phyloP scores from a whole-genome alignment of 2,888 invertebrate species.

The Poecilus cupreus region DNA sequence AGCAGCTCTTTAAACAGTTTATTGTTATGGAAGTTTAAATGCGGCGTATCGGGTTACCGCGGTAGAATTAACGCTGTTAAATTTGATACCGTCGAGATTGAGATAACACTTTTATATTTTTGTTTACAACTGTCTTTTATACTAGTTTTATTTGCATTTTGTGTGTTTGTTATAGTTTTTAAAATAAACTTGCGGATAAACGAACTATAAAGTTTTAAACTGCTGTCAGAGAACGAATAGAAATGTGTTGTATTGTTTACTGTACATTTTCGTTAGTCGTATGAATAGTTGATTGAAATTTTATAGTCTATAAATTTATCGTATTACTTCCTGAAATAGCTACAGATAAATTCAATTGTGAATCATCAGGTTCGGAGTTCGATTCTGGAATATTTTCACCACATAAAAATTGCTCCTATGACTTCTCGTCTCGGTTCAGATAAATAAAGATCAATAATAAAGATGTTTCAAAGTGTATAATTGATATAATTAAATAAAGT shows the following conservation, averaged over 20 bases:
- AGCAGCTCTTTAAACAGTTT: constrained; percentile 17
- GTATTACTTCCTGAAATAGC: no score
- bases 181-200: constrained; percentile 45
- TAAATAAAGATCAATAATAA: no score
- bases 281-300: constrained; percentile 25
- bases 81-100: constrained; percentile 56
- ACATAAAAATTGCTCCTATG: no score
- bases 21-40: constrained; percentile 26
- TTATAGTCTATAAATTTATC: constrained; percentile 17
- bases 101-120: constrained; percentile 53
- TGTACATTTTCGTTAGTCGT: constrained; percentile 15
- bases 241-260: background rate
- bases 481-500: no score
- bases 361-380: no score
- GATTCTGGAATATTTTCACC: no score
- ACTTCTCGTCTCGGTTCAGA: no score
- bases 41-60: constrained; percentile 22
- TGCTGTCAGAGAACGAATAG: background rate
- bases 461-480: no score
- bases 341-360: no score
- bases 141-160: constrained; percentile 38
- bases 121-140: constrained; percentile 43
- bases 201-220: constrained; percentile 27
- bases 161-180: constrained; percentile 35
- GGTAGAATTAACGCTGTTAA: constrained; percentile 38